Conservation (phyloP, 1,140 invertebrate genomes). For the Tetramorium simillimum region DNA sequence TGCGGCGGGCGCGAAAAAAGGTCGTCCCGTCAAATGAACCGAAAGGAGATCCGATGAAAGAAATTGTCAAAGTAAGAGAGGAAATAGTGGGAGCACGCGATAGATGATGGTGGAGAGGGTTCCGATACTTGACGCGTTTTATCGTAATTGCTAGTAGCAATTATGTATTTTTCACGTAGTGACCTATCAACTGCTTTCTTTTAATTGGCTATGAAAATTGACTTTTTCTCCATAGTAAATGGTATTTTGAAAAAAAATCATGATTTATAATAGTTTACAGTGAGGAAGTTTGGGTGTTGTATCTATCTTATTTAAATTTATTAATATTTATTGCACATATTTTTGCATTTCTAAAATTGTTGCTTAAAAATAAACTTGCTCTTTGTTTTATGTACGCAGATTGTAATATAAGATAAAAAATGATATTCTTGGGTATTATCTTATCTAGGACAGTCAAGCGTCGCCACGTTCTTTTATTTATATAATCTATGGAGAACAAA, state of each 20-base stretch:
- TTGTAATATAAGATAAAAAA: slow-evolving; percentile 12
- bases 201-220: neutral
- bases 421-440: neutral
- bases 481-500: slow-evolving; percentile 28
- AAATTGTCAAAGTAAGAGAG: slow-evolving; percentile 82
- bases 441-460: slow-evolving; percentile 19
- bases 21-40: slow-evolving; percentile 83
- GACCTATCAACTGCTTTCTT: neutral
- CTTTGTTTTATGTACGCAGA: neutral
- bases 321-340: neutral
- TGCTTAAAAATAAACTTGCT: neutral
- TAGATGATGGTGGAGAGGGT: slow-evolving; percentile 21
- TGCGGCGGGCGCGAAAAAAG: slow-evolving; percentile 81
- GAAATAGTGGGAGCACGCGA: slow-evolving; percentile 17
- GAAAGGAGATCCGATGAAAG: slow-evolving; percentile 83
- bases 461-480: slow-evolving; percentile 47
- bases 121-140: slow-evolving; percentile 44
- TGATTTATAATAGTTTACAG: neutral
- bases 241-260: neutral
- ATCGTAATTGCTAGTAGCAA: slow-evolving; percentile 37
- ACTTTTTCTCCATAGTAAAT: neutral
- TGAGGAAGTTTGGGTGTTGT: neutral
- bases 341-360: neutral
- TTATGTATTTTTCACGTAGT: slow-evolving; percentile 36
- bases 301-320: neutral